Evolutionary conservation across 2,888 invertebrate genomes (phyloP).

Genomic region (Platerodrilus igneus): DNA sequence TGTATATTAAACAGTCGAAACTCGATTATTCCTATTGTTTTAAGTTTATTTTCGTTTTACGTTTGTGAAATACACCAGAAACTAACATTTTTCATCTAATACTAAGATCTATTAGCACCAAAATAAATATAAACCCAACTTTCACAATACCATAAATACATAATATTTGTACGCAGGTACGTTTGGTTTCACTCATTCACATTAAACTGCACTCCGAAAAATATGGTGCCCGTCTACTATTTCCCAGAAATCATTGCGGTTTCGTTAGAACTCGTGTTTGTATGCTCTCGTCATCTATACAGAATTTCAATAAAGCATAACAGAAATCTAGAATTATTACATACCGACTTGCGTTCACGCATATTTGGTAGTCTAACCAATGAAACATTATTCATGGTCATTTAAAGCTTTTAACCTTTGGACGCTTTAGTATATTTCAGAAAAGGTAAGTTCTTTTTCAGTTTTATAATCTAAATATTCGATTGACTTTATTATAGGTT

Average conservation of each 20-base stretch:
- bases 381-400: too few species aligned
- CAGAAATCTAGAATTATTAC: too few species aligned
- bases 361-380: too few species aligned
- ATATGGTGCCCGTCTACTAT: conserved; percentile 55
- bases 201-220: conserved; percentile 54
- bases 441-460: too few species aligned
- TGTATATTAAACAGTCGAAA: too few species aligned
- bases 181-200: conserved; percentile 42
- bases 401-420: too few species aligned
- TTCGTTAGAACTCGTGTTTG: conserved; percentile 5
- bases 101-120: conserved; percentile 13
- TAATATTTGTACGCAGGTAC: conserved; percentile 42
- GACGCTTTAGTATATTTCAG: too few species aligned
- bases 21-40: too few species aligned
- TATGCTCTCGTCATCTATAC: neutral
- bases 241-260: conserved; percentile 54
- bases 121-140: conserved; percentile 20
- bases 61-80: conserved; percentile 26
- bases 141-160: conserved; percentile 30
- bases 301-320: neutral
- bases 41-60: conserved; percentile 37
- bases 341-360: too few species aligned
- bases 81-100: conserved; percentile 25
- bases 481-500: too few species aligned
- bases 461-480: too few species aligned